Evolutionary conservation across 2,888 invertebrate genomes (phyloP).

Genomic region (Mechanitis messenoides): DNA sequence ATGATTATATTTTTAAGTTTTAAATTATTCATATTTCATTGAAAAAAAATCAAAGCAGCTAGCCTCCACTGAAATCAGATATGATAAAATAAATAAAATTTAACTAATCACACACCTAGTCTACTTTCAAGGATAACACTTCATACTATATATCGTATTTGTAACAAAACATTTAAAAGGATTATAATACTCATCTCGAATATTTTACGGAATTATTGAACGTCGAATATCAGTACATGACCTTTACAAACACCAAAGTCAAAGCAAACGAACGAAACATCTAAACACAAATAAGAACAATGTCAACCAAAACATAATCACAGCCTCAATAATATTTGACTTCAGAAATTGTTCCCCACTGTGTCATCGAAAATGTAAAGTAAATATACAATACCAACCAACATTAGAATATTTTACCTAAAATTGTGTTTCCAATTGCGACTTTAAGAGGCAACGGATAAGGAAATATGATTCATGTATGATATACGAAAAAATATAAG

Average conservation of each 20-base stretch:
- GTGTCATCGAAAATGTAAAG: slow-evolving; percentile 22
- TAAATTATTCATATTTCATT: too few relatives aligned
- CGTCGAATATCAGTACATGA: not conserved
- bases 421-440: not conserved
- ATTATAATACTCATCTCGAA: not conserved
- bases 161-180: too few relatives aligned
- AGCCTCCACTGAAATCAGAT: too few relatives aligned
- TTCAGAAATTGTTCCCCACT: slow-evolving; percentile 25
- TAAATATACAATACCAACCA: slow-evolving; percentile 21
- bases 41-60: too few relatives aligned
- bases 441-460: slow-evolving; percentile 3
- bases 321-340: slow-evolving; percentile 30
- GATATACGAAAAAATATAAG: slow-evolving; percentile 13
- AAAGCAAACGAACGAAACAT: slow-evolving; percentile 2
- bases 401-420: slow-evolving; percentile 5
- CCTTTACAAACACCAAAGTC: slow-evolving; percentile 4
- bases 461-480: slow-evolving; percentile 1
- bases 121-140: too few relatives aligned
- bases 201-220: not conserved
- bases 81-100: too few relatives aligned
- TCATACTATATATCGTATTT: too few relatives aligned
- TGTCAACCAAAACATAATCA: slow-evolving; percentile 14
- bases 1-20: too few relatives aligned
- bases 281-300: slow-evolving; percentile 11
- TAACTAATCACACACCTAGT: too few relatives aligned